Base-by-base conservation (phyloP, 2,888 invertebrate species). In the Epicampocera succincta region DNA sequence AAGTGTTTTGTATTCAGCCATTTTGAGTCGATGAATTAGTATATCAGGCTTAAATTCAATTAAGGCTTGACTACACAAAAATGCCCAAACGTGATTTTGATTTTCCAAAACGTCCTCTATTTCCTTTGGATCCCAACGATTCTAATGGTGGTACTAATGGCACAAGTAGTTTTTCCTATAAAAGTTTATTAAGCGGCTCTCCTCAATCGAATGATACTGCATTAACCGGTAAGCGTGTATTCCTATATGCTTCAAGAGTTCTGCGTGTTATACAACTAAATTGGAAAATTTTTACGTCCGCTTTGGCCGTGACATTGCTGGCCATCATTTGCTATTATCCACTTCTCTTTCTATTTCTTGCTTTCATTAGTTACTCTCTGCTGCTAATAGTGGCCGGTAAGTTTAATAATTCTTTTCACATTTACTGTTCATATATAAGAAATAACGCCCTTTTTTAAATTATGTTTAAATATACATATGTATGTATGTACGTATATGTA, bases 311-410 rank as follows among this genome's bases (percentile, higher is more conserved):
- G 76, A 88, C 89, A 61, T 85, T 91, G 48, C 84, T 90, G 84
- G 89, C 90, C 69, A 88, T 90, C 80, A 89, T 91, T 84, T 91
- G 89, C 87, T 90, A 90, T 86, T 91, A 90, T 87, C 91, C 91
- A 78, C 87, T 89, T 56, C 88, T 91, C 83, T 90, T 91, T 84
- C 87, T 91, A 77, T 88, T 91, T 82, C 89, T 91, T 74, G 85
- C 90, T 29, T 91, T 91, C 84, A 85, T 88, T 42, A 83, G 90
- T 33, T 91, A 91, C 84, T 91, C 91, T 15, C 75, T 89, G 80
- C 85, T 91, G 81, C 85, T 91, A 79, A 87, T 91, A 42, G 84
- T 88, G 82, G 87, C 88, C 80, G 90, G 91, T 91, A 86, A 89
- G 90, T 87, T 58, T 48, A 54, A 44, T 46, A 21, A 46, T 29